A percentile compares a stretch with the other conserved stretches of the same genome.
phyloP scores from a whole-genome alignment of 92 coral and sea anemone species.

The Pocillopora grandis region DNA sequence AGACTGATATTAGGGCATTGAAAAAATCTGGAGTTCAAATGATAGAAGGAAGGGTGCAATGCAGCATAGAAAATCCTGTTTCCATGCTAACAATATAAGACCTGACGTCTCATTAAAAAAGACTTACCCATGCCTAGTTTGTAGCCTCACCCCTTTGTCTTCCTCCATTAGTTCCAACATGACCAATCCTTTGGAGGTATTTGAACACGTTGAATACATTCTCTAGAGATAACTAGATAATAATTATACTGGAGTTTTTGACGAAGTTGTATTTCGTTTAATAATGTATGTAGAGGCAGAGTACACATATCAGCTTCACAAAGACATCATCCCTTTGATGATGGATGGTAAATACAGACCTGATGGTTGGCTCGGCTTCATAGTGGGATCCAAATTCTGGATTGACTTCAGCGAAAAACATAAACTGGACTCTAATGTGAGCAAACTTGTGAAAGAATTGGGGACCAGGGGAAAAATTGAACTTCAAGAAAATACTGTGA shows the following conservation, averaged over 20 bases:
- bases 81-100: too few relatives aligned
- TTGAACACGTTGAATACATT: too few relatives aligned
- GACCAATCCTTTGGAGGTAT: too few relatives aligned
- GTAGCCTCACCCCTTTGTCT: too few relatives aligned
- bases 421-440: constrained; percentile 48
- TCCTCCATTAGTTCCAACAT: too few relatives aligned
- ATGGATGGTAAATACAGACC: constrained; percentile 73
- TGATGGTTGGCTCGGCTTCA: constrained; percentile 87
- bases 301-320: constrained; percentile 76
- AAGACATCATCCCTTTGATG: constrained; percentile 81
- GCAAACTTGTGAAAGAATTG: constrained; percentile 65
- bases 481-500: constrained; percentile 13
- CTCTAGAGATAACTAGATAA: not conserved
- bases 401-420: constrained; percentile 67
- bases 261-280: not conserved
- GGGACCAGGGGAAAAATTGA: constrained; percentile 63
- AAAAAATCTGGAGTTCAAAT: too few relatives aligned
- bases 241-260: not conserved
- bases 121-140: too few relatives aligned
- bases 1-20: too few relatives aligned
- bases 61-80: too few relatives aligned
- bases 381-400: constrained; percentile 87
- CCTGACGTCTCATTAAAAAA: too few relatives aligned
- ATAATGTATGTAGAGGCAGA: constrained; percentile 65
- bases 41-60: too few relatives aligned